Base-by-base conservation (phyloP, 2,888 invertebrate species). In the Ommatoiulus sabulosus region DNA sequence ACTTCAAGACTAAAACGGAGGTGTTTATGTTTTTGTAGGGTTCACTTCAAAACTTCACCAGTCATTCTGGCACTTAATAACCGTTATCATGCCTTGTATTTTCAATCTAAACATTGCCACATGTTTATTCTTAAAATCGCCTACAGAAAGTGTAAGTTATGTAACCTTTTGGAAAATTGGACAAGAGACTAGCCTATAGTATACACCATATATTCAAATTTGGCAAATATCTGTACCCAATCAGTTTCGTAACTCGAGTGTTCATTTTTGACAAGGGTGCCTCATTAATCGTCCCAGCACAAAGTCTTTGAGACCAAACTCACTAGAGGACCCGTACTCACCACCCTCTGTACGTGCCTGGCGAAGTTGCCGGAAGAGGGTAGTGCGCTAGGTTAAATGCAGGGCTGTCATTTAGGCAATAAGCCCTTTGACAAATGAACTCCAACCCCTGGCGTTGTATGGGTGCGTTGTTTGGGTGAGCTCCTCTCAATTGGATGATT, bases 391-490 rank as follows among this genome's bases (percentile, higher is more conserved):
- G 52, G 15, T 63, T 63, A 63, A 63, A 63, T 20, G 20, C 63
- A 15, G 63, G 63, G 63, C 63, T 63, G 63, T 63, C 63, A 63
- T 63, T 63, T 63, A 63, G 63, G 63, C 63, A 63, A 63, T 63
- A 63, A 63, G 63, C 63, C 63, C 63, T 63, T 63, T 63, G 63
- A 63, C 63, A 63, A 63, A 63, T 63, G 63, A 63, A 63, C 63
- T 63, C 63, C 20, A 20, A 63, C 63, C 63, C 63, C 63, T 15
- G 63, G 63, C 63, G 20, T 20, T n/a, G 20, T 63, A 63, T 63
- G 63, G 63, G 63, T 63, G 20, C 63, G 20, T 63, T n/a, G 10
- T 63, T 63, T 63, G 20, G 63, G 20, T 20, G 63, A 63, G 20
- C 63, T 63, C 63, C 63, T 63, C 12, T 10, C 57, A 57, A 17